Evolutionary conservation across 2,113 vertebrate genomes (phyloP).

Genomic region (Smithornis capensis): DNA sequence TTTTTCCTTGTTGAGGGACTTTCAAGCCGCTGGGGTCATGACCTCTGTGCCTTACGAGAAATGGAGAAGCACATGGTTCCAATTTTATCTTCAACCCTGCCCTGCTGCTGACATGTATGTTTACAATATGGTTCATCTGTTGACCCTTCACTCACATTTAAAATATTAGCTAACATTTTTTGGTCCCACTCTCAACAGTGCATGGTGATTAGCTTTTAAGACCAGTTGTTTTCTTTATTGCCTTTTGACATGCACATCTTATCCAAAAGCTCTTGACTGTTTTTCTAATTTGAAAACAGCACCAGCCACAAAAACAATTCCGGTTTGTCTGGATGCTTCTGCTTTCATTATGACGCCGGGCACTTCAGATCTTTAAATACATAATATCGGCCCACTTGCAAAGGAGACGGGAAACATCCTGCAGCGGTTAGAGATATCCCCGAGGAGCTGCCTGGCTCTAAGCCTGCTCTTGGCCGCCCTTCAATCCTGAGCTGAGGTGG

Average conservation of each 20-base stretch:
- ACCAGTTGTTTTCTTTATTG: conserved; percentile 52
- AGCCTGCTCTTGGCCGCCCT: background rate
- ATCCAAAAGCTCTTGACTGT: background rate
- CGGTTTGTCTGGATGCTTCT: background rate
- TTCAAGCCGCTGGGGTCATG: conserved; percentile 42
- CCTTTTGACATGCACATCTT: conserved; percentile 12
- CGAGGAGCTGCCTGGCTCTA: background rate
- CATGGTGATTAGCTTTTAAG: conserved; percentile 57
- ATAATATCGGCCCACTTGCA: background rate
- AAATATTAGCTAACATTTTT: conserved; percentile 69
- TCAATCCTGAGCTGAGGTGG: background rate
- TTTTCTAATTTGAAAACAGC: conserved; percentile 36
- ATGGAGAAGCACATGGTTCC: conserved; percentile 70
- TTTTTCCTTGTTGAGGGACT: conserved; percentile 63
- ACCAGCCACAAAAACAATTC: background rate
- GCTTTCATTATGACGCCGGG: background rate
- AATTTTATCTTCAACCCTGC: conserved; percentile 70
- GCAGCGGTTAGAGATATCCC: background rate
- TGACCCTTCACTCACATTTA: conserved; percentile 70
- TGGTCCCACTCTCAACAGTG: conserved; percentile 21
- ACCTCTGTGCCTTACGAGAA: conserved; percentile 65
- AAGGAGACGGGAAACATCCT: background rate
- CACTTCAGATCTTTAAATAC: background rate
- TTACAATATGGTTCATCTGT: conserved; percentile 69
- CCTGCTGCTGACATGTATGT: conserved; percentile 70